Conservation (phyloP, 2,888 invertebrate genomes). For the Eudemis profundana region DNA sequence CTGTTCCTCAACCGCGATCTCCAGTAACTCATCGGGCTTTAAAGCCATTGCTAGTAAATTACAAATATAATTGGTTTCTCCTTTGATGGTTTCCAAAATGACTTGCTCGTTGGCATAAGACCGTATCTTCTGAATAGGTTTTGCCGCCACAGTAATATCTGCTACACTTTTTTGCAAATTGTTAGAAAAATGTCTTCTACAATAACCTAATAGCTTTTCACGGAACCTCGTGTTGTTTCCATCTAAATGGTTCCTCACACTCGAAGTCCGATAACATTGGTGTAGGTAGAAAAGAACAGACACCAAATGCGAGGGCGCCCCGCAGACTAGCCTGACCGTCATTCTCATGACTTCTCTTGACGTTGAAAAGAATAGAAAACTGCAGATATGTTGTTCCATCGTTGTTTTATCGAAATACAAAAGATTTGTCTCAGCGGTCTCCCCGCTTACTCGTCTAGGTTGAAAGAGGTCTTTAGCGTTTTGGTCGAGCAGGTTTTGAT, state of each 20-base stretch:
- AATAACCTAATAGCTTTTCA: slow-evolving; percentile 73
- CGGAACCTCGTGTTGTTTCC: slow-evolving; percentile 71
- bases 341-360: slow-evolving; percentile 75
- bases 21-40: slow-evolving; percentile 69
- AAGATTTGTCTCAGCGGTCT: slow-evolving; percentile 56
- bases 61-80: slow-evolving; percentile 73
- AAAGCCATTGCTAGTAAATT: slow-evolving; percentile 76
- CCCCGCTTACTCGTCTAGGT: slow-evolving; percentile 49
- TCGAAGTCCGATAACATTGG: slow-evolving; percentile 72
- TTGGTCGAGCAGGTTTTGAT: slow-evolving; percentile 67
- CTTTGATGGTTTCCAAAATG: slow-evolving; percentile 71
- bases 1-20: slow-evolving; percentile 67
- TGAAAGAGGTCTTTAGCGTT: slow-evolving; percentile 69
- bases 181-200: slow-evolving; percentile 63
- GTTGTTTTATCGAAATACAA: slow-evolving; percentile 71
- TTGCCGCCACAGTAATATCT: slow-evolving; percentile 65
- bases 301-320: slow-evolving; percentile 65
- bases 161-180: slow-evolving; percentile 69
- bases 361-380: slow-evolving; percentile 65
- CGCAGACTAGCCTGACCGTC: slow-evolving; percentile 71
- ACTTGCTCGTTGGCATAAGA: slow-evolving; percentile 67
- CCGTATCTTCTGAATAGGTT: slow-evolving; percentile 69
- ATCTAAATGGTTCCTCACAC: slow-evolving; percentile 68
- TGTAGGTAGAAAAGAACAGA: slow-evolving; percentile 79
- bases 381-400: slow-evolving; percentile 74